Evolutionary conservation across 2,888 invertebrate species (phyloP), one percentile per base, ranked within the genome.

Genomic region (Chrysina gloriosa): DNA sequence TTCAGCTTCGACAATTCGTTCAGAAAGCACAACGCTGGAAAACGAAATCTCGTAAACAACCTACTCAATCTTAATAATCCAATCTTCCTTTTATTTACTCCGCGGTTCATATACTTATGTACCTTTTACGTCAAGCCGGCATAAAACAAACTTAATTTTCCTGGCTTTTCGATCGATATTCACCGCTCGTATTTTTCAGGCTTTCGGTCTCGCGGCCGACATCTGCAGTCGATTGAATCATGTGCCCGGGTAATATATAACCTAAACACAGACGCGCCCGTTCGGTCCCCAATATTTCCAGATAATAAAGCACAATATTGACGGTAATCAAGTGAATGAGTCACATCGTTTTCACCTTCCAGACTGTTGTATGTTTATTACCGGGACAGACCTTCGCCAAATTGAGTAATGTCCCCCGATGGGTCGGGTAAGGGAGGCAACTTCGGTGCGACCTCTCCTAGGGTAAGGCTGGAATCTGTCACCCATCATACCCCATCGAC

Each of bases 261-360:
- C 50, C 50, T 29, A 52, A 52, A 52, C 29, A 52, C 29, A 29
- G 50, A 11, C 14, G 19, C 39, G 14, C n/a, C 11, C 42, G 19
- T 14, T 11, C 23, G 19, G 50, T 56, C 36, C 56, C 56, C 56
- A 56, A 56, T 56, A 56, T 56, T 48, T 63, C 48, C 48, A 48
- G 63, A 63, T 63, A 63, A 63, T 48, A 48, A 48, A 63, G 48
- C 42, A 48, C 34, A 31, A 31, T 48, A 48, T 63, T 48, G 47
- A 31, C 47, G 48, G 63, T 48, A 48, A 63, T 63, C 63, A 63
- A 48, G 48, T 48, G 63, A 63, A 63, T 48, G 63, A 63, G 27
- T 63, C 63, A 31, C 63, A 63, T 47, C 63, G 31, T 63, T 47
- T 29, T 48, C 63, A 47, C 48, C 47, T 63, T 63, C 34, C 3